Evolutionary conservation across 2,888 invertebrate species (phyloP).

Genomic region (Chorisops tibialis): DNA sequence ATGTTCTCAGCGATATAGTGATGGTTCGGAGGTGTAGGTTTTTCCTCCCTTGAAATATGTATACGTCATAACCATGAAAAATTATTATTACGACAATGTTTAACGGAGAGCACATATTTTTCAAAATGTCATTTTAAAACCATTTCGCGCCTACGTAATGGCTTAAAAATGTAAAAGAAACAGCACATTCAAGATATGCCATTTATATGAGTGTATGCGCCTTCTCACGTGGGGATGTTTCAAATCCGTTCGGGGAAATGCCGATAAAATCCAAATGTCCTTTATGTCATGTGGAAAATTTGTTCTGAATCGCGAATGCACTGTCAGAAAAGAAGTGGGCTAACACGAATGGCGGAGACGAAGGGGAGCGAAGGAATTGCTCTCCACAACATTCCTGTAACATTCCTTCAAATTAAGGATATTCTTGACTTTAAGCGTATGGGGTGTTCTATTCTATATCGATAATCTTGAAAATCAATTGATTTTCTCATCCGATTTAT

Average conservation of each 20-base stretch:
- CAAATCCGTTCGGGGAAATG: neutral
- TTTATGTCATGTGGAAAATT: neutral
- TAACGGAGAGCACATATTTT: neutral
- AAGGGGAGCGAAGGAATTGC: neutral
- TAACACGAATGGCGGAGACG: too few relatives aligned
- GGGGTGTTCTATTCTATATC: too few relatives aligned
- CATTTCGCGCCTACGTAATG: conserved; percentile 6
- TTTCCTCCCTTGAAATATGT: neutral
- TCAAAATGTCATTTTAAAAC: conserved; percentile 25
- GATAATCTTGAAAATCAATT: conserved; percentile 1
- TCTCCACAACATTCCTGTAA: neutral
- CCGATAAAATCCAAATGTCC: too few relatives aligned
- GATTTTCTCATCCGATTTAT: neutral
- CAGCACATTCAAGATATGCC: conserved; percentile 19
- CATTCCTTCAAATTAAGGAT: too few relatives aligned
- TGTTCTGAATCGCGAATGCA: too few relatives aligned
- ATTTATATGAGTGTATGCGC: neutral
- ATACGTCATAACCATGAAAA: conserved; percentile 12
- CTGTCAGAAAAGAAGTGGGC: too few relatives aligned
- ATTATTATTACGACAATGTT: conserved; percentile 16
- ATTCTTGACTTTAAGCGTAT: neutral
- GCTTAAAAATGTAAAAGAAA: conserved; percentile 17
- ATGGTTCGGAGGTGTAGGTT: too few relatives aligned
- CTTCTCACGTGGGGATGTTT: neutral
- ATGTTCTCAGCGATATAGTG: too few relatives aligned